Evolutionary conservation across 2,888 invertebrate genomes (phyloP).

Genomic region (Apomyelois bistriatella): DNA sequence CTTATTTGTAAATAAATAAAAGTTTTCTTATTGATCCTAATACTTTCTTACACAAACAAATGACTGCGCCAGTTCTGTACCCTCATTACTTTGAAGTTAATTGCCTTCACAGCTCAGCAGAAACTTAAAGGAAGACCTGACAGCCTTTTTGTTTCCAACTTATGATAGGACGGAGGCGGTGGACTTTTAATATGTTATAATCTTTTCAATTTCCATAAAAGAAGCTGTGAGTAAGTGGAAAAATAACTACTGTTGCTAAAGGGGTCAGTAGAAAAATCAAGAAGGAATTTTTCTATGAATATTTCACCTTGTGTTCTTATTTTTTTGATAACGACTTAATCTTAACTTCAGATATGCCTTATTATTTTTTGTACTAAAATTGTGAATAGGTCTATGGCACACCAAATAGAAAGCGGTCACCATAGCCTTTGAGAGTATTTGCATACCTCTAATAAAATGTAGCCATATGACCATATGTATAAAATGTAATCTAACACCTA

Average conservation of each 20-base stretch:
- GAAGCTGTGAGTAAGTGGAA: background rate
- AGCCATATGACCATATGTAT: no score
- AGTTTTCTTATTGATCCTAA: no score
- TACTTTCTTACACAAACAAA: background rate
- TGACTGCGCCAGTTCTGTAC: conserved; percentile 39
- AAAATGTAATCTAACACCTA: no score
- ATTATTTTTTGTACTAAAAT: no score
- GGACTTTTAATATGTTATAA: conserved; percentile 7
- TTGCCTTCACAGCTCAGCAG: conserved; percentile 73
- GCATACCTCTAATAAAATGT: no score
- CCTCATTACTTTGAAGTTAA: conserved; percentile 47
- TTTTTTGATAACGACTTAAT: no score
- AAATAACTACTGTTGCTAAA: conserved; percentile 5
- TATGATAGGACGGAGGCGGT: background rate
- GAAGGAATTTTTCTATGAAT: background rate
- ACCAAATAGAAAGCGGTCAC: no score
- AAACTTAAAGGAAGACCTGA: conserved; percentile 71
- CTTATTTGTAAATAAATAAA: no score
- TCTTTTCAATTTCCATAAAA: conserved; percentile 2
- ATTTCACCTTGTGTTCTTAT: no score
- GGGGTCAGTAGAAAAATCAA: background rate
- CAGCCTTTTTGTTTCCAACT: conserved; percentile 53
- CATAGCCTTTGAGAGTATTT: no score
- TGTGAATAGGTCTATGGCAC: no score
- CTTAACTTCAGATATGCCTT: no score